Evolutionary conservation across 2,888 invertebrate genomes (phyloP).

Genomic region (Slavum lentiscoides): DNA sequence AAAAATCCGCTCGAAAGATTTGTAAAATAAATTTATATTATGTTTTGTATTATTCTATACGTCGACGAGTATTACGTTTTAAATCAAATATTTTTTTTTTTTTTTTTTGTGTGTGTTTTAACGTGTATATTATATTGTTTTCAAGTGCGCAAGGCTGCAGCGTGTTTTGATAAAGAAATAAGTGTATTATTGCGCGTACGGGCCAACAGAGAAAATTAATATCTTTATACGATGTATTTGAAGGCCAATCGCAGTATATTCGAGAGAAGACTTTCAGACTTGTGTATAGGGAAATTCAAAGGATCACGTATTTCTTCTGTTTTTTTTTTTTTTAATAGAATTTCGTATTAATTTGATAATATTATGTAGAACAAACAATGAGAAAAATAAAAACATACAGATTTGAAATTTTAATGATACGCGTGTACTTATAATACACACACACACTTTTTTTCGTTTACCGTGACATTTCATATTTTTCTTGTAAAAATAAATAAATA

Average conservation of each 20-base stretch:
- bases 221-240: not conserved
- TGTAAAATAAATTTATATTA: no score
- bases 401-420: not conserved
- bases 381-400: not conserved
- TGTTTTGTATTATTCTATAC: no score
- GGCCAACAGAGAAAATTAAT: slow-evolving; percentile 11
- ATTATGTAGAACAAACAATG: not conserved
- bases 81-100: not conserved
- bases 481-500: no score
- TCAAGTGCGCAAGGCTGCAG: not conserved
- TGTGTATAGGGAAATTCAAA: slow-evolving; percentile 5
- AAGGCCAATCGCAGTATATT: not conserved
- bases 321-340: not conserved
- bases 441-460: no score
- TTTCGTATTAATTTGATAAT: not conserved
- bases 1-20: no score
- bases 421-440: no score
- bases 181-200: not conserved
- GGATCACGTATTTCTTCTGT: not conserved
- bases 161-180: not conserved
- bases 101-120: no score
- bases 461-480: not conserved
- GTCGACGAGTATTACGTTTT: not conserved
- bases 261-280: no score
- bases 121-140: not conserved